Evolutionary conservation across 1,140 invertebrate genomes (phyloP), one percentile per base, ranked within the genome.

Genomic region (Aphidius gifuensis): DNA sequence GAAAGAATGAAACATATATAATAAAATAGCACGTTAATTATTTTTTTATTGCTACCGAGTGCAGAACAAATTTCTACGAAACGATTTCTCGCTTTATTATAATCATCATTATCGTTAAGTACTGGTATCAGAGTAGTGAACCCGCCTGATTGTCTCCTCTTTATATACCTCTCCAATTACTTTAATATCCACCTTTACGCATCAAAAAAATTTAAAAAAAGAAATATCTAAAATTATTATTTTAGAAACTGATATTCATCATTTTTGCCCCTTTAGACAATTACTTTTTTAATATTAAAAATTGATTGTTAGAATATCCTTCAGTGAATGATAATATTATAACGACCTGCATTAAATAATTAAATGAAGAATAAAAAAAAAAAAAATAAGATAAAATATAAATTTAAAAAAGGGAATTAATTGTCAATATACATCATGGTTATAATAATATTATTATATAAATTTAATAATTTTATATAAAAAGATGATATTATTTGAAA

Each of bases 21-120:
- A 55, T 55, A 40, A 55, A 38, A n/a, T 39, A 55, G 16, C 53
- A 39, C 50, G 38, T 32, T 59, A 59, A 59, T 59, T 59, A 59
- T 59, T 50, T 59, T 39, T 59, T 59, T 47, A 59, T 59, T 59
- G 58, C 58, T 59, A 48, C 58, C 46, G 58, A 11, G 11, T 59
- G 46, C 32, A 7, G 9, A 40, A 39, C 6, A 23, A 53, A 55
- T 58, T 32, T 49, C 60, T n/a, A 50, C 56, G 61, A 58, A 58
- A 46, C 49, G 39, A 44, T 51, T 64, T 67, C 55, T 61, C 54
- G 58, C 66, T 68, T 69, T 69, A 67, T 74, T 69, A 69, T 64
- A 69, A 71, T 73, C 66, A 69, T 68, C 62, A 71, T 71, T 69
- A 67, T 67, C 64, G 55, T 68, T 70, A 69, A 64, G 49, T 45